These are phyloP conservation scores for Amazona guildingii DNA, from an alignment of 2,113 vertebrate genomes.

Conservation along the genomic window DNA sequence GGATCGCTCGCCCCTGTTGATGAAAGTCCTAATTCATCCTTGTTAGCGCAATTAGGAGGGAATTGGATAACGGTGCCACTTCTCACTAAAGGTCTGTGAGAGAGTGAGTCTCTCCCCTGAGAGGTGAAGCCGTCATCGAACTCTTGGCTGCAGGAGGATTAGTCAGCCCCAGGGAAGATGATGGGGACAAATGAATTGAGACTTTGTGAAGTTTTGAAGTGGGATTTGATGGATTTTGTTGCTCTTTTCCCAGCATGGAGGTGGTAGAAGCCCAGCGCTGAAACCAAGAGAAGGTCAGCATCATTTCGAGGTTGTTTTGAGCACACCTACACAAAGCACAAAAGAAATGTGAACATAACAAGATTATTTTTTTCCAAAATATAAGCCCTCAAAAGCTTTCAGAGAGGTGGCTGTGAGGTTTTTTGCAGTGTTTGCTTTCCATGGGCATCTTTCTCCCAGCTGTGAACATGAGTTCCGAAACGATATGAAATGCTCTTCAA, in stretches of 20 bases:
- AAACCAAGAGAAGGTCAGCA: neutral
- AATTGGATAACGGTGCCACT: constrained; percentile 74
- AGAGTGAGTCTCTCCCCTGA: constrained; percentile 26
- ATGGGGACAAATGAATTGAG: constrained; percentile 38
- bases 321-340: neutral
- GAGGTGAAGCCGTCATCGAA: constrained; percentile 52
- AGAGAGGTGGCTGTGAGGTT: neutral
- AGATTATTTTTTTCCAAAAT: neutral
- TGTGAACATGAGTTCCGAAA: neutral
- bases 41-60: constrained; percentile 80
- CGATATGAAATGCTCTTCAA: neutral
- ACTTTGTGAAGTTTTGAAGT: constrained; percentile 46
- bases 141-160: constrained; percentile 53
- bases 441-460: neutral
- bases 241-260: neutral
- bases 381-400: neutral
- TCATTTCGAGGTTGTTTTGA: neutral
- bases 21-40: constrained; percentile 83
- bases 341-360: neutral
- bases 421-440: neutral
- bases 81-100: constrained; percentile 65
- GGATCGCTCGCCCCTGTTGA: constrained; percentile 71
- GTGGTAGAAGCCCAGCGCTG: neutral
- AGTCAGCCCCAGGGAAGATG: constrained; percentile 31
- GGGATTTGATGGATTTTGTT: neutral